phyloP scores from a whole-genome alignment of 37 sponge, comb jelly and placozoan genomes.

The Cladorhizidae sp. region DNA sequence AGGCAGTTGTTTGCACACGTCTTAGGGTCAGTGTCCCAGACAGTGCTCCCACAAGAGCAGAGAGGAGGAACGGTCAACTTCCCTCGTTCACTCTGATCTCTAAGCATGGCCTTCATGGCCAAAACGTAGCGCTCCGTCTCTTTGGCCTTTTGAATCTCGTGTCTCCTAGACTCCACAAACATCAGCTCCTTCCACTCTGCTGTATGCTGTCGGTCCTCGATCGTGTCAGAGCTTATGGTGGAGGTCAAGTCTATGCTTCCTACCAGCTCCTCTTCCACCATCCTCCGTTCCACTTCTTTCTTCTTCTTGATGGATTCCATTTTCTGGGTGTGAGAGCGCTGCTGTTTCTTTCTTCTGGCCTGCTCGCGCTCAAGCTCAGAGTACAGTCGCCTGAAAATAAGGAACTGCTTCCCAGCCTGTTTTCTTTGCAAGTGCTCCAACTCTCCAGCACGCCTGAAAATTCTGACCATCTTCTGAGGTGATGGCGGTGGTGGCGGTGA shows the following conservation, averaged over 20 bases:
- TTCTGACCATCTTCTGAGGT: too few species aligned
- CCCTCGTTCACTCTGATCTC: constrained; percentile 30
- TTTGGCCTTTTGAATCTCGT: constrained; percentile 45
- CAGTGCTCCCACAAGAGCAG: constrained; percentile 63
- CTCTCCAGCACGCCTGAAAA: constrained; percentile 24
- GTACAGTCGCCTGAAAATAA: constrained; percentile 38
- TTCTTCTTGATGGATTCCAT: constrained; percentile 21
- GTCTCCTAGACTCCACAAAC: constrained; percentile 48
- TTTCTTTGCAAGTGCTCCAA: constrained; percentile 25
- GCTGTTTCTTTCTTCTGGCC: constrained; percentile 26
- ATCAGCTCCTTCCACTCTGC: constrained; percentile 47
- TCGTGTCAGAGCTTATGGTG: background rate
- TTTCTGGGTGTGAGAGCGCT: background rate
- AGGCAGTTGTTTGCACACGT: constrained; percentile 90
- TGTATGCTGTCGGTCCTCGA: constrained; percentile 22
- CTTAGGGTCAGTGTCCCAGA: constrained; percentile 77
- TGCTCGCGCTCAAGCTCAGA: constrained; percentile 66
- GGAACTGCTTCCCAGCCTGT: constrained; percentile 44
- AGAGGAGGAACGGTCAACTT: constrained; percentile 57
- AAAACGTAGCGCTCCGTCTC: constrained; percentile 70
- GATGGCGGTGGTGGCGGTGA: too few species aligned
- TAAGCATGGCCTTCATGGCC: constrained; percentile 63
- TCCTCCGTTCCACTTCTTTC: constrained; percentile 38
- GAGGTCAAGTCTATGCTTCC: constrained; percentile 9
- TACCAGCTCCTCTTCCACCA: constrained; percentile 25